phyloP scores from a whole-genome alignment of 2,888 invertebrate species.

The Orchesellides sinensis region DNA sequence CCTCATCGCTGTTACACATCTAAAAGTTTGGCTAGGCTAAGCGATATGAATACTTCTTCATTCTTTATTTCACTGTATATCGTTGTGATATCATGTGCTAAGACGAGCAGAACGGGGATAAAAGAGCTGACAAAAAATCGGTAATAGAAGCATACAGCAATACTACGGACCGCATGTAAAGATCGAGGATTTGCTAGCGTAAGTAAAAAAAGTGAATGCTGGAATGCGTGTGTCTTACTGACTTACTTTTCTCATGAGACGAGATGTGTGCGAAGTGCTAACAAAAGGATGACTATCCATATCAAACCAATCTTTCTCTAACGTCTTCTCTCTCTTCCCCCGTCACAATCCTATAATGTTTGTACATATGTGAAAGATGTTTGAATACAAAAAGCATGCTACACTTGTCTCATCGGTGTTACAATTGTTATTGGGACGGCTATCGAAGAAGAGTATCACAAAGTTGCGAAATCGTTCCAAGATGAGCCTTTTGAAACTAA shows the following conservation, averaged over 20 bases:
- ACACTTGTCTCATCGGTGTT: not conserved
- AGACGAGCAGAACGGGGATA: not conserved
- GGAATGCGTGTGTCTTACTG: constrained; percentile 59
- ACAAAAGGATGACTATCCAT: constrained; percentile 18
- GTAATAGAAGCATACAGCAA: constrained; percentile 9
- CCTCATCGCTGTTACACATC: not conserved
- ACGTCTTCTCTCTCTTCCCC: not conserved
- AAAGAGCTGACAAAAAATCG: constrained; percentile 8
- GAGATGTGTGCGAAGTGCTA: too few relatives aligned
- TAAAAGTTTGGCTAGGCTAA: not conserved
- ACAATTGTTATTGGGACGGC: constrained; percentile 4
- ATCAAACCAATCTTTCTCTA: not conserved
- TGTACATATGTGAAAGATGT: not conserved
- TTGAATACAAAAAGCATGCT: not conserved
- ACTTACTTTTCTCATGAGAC: constrained; percentile 41
- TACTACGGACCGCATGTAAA: constrained; percentile 46
- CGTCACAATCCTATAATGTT: not conserved
- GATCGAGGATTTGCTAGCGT: constrained; percentile 5
- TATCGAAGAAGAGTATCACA: constrained; percentile 34
- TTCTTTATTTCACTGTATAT: not conserved
- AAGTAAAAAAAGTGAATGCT: constrained; percentile 22
- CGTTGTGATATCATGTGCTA: not conserved
- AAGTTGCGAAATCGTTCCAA: constrained; percentile 50
- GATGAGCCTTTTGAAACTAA: constrained; percentile 30
- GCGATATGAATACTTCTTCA: not conserved